These are phyloP conservation scores for Nomada ferruginata DNA, from an alignment of 2,888 invertebrate species.

Conservation along the genomic window DNA sequence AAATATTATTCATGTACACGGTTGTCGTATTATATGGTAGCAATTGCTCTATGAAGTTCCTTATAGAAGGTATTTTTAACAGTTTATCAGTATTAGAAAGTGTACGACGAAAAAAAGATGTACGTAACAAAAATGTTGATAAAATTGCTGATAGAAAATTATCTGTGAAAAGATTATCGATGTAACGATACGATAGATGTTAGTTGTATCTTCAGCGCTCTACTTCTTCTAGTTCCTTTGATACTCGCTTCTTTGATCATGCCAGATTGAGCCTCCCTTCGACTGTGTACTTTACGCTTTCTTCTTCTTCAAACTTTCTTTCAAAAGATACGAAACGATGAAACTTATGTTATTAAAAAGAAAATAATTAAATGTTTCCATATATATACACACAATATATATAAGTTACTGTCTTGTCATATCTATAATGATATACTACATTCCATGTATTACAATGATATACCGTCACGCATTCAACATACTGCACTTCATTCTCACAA, in stretches of 20 bases:
- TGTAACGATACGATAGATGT: neutral
- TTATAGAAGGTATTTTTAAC: neutral
- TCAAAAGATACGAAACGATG: neutral
- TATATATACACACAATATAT: no score
- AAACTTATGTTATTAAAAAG: neutral
- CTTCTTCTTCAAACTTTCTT: neutral
- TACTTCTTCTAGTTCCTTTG: neutral
- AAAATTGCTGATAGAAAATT: constrained; percentile 29
- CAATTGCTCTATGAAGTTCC: neutral
- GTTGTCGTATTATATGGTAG: no score
- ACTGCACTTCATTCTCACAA: neutral
- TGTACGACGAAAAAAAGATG: neutral
- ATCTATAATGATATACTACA: no score
- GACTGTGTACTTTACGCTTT: neutral
- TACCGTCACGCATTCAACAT: neutral
- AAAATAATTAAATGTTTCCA: no score
- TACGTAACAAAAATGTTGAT: neutral
- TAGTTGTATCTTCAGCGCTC: neutral
- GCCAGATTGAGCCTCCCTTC: neutral
- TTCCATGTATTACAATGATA: no score
- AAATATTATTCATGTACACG: no score
- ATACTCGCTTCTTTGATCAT: constrained; percentile 9
- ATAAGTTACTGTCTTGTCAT: no score
- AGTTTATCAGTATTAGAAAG: constrained; percentile 1
- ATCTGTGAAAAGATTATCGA: constrained; percentile 1